Evolutionary conservation across 2,797 vertebrate genomes (phyloP), one percentile per base, ranked within the genome.

Genomic region (Hemibagrus guttatus): DNA sequence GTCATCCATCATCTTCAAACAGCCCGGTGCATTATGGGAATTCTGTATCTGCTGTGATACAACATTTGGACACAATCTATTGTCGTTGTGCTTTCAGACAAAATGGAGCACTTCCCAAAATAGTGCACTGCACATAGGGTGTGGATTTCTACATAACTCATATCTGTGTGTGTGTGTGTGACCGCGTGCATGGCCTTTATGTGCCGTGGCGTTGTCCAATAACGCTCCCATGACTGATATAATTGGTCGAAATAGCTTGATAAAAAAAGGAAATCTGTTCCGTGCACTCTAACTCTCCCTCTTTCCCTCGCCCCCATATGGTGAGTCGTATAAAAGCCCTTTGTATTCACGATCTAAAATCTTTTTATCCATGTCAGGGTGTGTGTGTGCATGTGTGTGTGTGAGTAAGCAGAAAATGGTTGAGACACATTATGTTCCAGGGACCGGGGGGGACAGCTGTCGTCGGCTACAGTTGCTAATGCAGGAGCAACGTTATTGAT

Each of bases 401-500:
- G 80, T 66, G 85, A 79, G 81, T 88, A 90, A 89, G 85, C 85
- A 79, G 85, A 87, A 89, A 90, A 89, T 87, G 81, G 82, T 87
- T 59, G 63, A 74, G 85, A 83, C 84, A 71, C 84, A 89, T 87
- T 91, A 88, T 87, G 88, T 90, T 94, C 87, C 83, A 81, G 91
- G 92, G 89, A 85, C 39, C 16, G 49, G 83, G 92, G 92, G 83
- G 92, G 92, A 92, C 94, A 95, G 94, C 94, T 96, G 95, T 94
- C 94, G 93, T 95, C 93, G 94, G 93, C 93, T 93, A 92, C 88
- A 87, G 90, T 93, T 93, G 94, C 93, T 95, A 95, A 95, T 95
- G 94, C 92, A 89, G 93, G 95, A 95, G 94, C 92, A 92, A 92
- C 91, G 90, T 94, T 95, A 96, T 95, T 96, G 95, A 96, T 96